Base-by-base conservation (phyloP, 2,888 invertebrate species). In the Diachrysia chrysitis region DNA sequence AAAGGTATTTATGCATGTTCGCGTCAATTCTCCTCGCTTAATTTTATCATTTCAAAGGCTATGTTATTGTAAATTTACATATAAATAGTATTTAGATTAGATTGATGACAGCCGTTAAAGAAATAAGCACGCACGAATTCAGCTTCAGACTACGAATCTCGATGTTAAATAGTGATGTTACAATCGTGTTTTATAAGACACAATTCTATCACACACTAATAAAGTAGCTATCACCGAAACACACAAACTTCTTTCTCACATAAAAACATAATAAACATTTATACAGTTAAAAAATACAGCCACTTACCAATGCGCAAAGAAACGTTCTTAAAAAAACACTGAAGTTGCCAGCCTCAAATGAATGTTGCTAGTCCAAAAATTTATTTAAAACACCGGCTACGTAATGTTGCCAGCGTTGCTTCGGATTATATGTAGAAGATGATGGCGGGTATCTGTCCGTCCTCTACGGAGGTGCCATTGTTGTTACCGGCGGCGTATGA, bases 381-480 rank as follows among this genome's bases (percentile, higher is more conserved):
- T 63, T 23, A 58, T 65, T 65, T 59, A 21, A 63, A 76, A 63
- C 71, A 75, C 77, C 72, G 58, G 73, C 63, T 63, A 37, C 42
- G n/a, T 55, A 76, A 71, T 72, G 69, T 76, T 78, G 82, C 78
- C 78, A 78, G 74, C 60, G 64, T 69, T 37, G 72, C 55, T 65
- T 66, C 66, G 60, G 58, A 58, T 75, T 75, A 97, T 77, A 96
- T 96, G 85, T 98, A 98, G 94, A 98, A 98, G 82, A 98, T 97
- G 71, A 98, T 97, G 88, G 98, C 98, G 12, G 98, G 98, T 79
- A 98, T 97, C 92, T 98, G 98, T 56, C 98, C 98, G 87, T 98
- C 97, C 85, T 98, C 98, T 1, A 98, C 97, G 0, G 98, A 97
- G 1, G 98, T 98, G 0, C 98, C 97, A 85, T 98, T 98, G 90